Percentiles rank a stretch among this genome's conserved stretches.
phyloP scores from a whole-genome alignment of 2,797 vertebrate species.

The Sitta carolinensis region DNA sequence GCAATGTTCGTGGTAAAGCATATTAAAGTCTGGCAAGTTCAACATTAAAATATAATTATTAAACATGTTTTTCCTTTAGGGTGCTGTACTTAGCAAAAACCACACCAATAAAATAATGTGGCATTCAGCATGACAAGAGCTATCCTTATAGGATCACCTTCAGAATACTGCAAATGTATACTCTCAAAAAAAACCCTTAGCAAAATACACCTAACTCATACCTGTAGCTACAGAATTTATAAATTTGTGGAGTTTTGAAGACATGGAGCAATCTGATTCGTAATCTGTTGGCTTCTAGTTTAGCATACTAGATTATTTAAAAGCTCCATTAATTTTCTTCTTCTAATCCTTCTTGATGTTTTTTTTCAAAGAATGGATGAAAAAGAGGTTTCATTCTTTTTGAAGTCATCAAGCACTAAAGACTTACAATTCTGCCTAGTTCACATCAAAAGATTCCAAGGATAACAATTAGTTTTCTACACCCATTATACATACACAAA shows the following conservation, averaged over 20 bases:
- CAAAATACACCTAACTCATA: not conserved
- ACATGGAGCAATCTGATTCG: not conserved
- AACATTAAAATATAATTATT: not conserved
- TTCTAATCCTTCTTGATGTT: not conserved
- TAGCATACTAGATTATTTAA: not conserved
- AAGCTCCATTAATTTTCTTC: not conserved
- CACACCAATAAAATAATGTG: not conserved
- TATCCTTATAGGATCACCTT: not conserved
- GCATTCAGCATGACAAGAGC: not conserved
- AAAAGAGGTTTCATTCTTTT: not conserved
- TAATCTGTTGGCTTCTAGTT: not conserved
- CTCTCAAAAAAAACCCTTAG: not conserved
- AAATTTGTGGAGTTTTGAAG: not conserved
- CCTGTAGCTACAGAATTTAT: not conserved
- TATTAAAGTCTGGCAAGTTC: not conserved
- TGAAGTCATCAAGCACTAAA: not conserved
- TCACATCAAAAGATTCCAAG: not conserved
- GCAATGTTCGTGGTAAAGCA: fast-evolving
- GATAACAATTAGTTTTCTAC: not conserved
- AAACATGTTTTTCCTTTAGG: not conserved
- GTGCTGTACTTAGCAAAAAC: not conserved
- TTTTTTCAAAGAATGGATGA: not conserved
- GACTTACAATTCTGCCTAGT: not conserved
- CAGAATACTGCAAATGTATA: not conserved
- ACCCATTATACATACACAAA: not conserved